A percentile compares a stretch with the other conserved stretches of the same genome.
These are phyloP conservation scores for Origma solitaria DNA, from an alignment of 2,113 vertebrate genomes.

Conservation along the genomic window DNA sequence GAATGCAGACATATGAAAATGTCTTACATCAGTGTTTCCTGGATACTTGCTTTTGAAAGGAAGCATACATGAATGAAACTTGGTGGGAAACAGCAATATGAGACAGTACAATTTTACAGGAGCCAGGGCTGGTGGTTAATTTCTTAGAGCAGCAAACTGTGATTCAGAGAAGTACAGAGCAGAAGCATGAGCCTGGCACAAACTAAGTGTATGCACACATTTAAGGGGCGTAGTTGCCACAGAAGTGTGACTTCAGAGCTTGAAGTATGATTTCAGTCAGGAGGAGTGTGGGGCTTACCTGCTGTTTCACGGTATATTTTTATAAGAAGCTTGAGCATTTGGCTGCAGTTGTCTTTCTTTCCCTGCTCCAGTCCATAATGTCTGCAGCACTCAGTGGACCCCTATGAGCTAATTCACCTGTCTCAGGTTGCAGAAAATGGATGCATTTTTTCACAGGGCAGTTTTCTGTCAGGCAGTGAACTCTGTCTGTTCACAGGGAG, in stretches of 20 bases:
- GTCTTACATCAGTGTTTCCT: not conserved
- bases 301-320: not conserved
- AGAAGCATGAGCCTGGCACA: not conserved
- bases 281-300: not conserved
- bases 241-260: not conserved
- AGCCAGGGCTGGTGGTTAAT: not conserved
- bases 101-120: not conserved
- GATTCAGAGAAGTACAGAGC: not conserved
- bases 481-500: not conserved
- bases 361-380: not conserved
- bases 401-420: not conserved
- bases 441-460: not conserved
- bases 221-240: not conserved
- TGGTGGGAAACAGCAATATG: not conserved
- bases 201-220: not conserved
- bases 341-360: not conserved
- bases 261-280: not conserved
- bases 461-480: not conserved
- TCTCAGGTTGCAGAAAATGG: not conserved
- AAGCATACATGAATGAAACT: not conserved
- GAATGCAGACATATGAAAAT: conserved; percentile 13
- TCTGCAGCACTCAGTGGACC: not conserved
- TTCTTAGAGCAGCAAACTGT: not conserved
- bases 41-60: not conserved
- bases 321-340: not conserved